These are phyloP conservation scores for Halesus radiatus DNA, from an alignment of 1,140 invertebrate species.

Conservation along the genomic window DNA sequence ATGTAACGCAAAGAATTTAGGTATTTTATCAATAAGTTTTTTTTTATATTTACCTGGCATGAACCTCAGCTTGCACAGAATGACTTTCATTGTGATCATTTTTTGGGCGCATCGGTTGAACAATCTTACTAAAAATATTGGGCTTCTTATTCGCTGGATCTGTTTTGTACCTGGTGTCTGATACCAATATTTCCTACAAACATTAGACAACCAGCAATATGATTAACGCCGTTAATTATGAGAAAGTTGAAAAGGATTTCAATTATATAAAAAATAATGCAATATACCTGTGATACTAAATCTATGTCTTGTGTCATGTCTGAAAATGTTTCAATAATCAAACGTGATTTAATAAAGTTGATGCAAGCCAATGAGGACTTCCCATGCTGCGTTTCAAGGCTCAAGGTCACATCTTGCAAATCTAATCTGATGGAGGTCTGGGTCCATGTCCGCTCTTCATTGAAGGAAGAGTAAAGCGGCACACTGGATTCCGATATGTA, in stretches of 20 bases:
- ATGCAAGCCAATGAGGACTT: conserved; percentile 84
- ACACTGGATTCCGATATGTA: conserved; percentile 54
- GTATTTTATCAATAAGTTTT: not conserved
- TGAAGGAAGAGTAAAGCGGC: not conserved
- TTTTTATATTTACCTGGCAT: conserved; percentile 71
- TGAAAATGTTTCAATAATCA: conserved; percentile 88
- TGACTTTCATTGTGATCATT: conserved; percentile 67
- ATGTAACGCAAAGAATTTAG: too few relatives aligned
- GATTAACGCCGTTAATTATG: too few relatives aligned
- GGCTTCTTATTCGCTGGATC: conserved; percentile 79
- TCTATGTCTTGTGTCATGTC: conserved; percentile 93
- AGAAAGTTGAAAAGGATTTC: not conserved
- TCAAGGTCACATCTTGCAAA: conserved; percentile 88
- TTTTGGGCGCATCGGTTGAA: conserved; percentile 79
- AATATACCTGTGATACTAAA: conserved; percentile 82
- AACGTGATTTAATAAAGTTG: conserved; percentile 91
- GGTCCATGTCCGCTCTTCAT: conserved; percentile 75
- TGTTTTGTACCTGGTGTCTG: conserved; percentile 83
- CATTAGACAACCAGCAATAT: too few relatives aligned
- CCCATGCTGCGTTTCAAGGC: conserved; percentile 74
- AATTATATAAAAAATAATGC: conserved; percentile 4
- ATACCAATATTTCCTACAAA: conserved; percentile 83
- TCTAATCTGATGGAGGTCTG: conserved; percentile 85
- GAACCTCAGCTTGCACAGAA: conserved; percentile 87
- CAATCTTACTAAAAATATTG: conserved; percentile 92